Base-by-base conservation (phyloP, 1,140 invertebrate genomes). In the Akabosia matsudoensis region DNA sequence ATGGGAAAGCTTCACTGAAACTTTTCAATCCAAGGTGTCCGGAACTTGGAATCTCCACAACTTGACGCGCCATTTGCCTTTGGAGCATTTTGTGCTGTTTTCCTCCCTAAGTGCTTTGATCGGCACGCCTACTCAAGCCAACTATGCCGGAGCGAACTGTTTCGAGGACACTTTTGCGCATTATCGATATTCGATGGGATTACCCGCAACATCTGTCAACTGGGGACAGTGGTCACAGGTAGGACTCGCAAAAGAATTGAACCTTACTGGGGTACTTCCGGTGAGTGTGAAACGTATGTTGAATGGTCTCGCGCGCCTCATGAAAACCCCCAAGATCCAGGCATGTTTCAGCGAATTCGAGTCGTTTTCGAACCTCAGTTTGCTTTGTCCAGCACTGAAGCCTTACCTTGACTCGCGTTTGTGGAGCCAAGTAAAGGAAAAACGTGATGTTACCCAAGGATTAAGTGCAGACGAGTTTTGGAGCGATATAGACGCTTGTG, bases 91-190 rank as follows among this genome's bases (percentile, higher is more conserved):
- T 67, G 61, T 67, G 3, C 4, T 67, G 24, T 67, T 7, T n/a
- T 67, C 61, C 7, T 67, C 61, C 22, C 7, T 67, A 10, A 67
- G 26, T 7, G 61, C 61, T 7, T n/a, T 67, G 61, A 28, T 67
- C 3, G 61, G 61, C 24, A 67, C 61, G 28, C 61, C 61, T 30
- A 30, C 26, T 30, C 61, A 67, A n/a, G 10, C 24, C 1, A 67
- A 67, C 31, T 30, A 67, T 22, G 2, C 61, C 7, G 22, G 26
- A 3, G 24, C 24, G 14, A 67, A 67, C 28, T 67, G 61, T n/a
- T 67, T 67, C 31, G 61, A 67, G 31, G 61, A 67, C 22, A 30
- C 61, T 28, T 67, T 67, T 31, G 28, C 61, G 7, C 61, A 67
- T 31, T 67, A 67, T 30, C 28, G 61, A 67, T 30, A 10, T 3